These are phyloP conservation scores for Panorpa germanica DNA, from an alignment of 2,888 invertebrate species.

Conservation along the genomic window DNA sequence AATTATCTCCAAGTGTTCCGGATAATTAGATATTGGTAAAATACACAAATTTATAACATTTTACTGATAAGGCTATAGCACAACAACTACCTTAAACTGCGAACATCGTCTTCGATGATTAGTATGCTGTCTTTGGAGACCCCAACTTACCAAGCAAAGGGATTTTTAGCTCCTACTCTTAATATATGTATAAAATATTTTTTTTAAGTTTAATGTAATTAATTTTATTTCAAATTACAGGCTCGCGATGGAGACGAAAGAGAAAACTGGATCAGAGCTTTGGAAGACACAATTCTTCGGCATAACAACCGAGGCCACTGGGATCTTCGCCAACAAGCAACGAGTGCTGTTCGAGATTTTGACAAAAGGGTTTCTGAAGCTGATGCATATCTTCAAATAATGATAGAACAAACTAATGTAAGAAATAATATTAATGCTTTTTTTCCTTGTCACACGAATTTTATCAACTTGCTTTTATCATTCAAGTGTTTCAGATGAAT, in stretches of 20 bases:
- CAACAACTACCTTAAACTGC: too few species aligned
- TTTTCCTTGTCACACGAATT: background rate
- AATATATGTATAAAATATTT: background rate
- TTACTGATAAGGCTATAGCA: background rate
- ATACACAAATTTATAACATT: background rate
- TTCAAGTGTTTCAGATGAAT: background rate
- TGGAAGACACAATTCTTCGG: conserved; percentile 84
- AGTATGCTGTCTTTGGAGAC: too few species aligned
- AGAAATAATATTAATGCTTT: conserved; percentile 17
- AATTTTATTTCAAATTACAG: conserved; percentile 55
- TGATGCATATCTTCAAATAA: conserved; percentile 86
- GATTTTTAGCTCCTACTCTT: too few species aligned
- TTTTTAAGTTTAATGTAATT: background rate
- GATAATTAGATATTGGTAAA: too few species aligned
- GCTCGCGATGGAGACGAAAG: conserved; percentile 88
- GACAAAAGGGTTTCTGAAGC: conserved; percentile 87
- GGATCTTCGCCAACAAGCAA: too few species aligned
- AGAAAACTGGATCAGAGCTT: conserved; percentile 87
- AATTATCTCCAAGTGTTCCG: too few species aligned
- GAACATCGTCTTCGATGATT: too few species aligned
- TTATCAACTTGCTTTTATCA: background rate
- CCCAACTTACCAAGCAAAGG: too few species aligned
- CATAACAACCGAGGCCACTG: conserved; percentile 51
- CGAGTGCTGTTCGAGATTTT: conserved; percentile 43
- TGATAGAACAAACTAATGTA: conserved; percentile 82